Conservation (phyloP, 2,797 vertebrate species). For the Lithobates sylvaticus region DNA sequence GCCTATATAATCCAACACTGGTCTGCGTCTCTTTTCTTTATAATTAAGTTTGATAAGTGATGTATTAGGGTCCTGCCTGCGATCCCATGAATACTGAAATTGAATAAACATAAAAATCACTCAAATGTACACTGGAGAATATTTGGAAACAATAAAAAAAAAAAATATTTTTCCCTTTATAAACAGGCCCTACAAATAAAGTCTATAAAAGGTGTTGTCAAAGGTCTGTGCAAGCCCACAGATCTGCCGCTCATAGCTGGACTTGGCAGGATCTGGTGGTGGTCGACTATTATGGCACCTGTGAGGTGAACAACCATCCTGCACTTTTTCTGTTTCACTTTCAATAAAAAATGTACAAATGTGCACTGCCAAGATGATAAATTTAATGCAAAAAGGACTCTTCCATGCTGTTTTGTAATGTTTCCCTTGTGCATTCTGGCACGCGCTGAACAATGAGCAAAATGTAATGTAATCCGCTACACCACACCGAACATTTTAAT, state of each 20-base stretch:
- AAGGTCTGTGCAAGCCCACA: no score
- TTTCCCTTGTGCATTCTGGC: conserved; percentile 18
- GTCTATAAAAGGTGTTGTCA: neutral
- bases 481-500: conserved; percentile 29
- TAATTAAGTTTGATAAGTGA: no score
- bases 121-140: no score
- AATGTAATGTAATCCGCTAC: neutral
- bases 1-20: no score
- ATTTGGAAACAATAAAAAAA: no score
- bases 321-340: neutral
- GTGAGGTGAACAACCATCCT: neutral
- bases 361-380: conserved; percentile 23
- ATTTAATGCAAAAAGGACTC: conserved; percentile 2
- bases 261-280: neutral
- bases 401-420: neutral
- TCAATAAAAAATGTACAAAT: neutral
- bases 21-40: no score
- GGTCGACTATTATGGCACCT: neutral
- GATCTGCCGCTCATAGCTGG: no score
- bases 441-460: neutral
- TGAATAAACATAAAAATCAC: no score
- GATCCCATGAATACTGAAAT: no score
- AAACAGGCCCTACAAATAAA: neutral
- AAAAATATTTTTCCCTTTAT: no score
- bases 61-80: no score